phyloP scores from a whole-genome alignment of 1,140 invertebrate genomes.

The Aphis craccivora region DNA sequence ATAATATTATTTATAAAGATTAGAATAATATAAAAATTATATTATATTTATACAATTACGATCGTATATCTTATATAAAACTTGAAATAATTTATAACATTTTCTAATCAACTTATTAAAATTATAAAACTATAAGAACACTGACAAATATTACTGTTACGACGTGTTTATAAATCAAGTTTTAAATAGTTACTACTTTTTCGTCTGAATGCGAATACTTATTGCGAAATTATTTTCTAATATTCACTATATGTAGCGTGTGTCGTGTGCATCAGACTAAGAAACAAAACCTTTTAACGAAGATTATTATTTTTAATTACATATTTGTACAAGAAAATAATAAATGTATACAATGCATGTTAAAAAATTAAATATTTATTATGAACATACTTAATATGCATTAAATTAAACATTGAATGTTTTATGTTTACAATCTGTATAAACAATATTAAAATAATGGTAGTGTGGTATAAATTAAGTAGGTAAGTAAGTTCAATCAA shows the following conservation, averaged over 20 bases:
- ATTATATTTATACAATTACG: neutral
- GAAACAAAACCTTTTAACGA: neutral
- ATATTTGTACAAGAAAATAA: neutral
- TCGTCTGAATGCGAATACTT: neutral
- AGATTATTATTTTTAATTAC: neutral
- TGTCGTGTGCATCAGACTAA: neutral
- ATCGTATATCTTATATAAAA: neutral
- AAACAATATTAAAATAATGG: neutral
- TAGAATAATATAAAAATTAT: neutral
- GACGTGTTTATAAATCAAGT: neutral
- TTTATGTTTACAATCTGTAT: neutral
- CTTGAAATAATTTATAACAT: neutral
- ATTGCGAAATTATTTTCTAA: neutral
- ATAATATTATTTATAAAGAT: neutral
- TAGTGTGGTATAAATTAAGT: too few species aligned
- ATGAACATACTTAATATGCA: neutral
- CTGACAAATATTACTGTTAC: neutral
- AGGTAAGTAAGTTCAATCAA: neutral
- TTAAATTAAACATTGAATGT: neutral
- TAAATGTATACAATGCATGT: neutral
- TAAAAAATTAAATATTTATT: neutral
- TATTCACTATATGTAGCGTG: neutral
- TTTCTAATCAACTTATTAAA: neutral
- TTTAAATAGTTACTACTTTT: neutral
- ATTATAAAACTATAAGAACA: neutral